These are phyloP conservation scores for Sebastiscus albofasciatus DNA, from an alignment of 2,797 vertebrate species.

Conservation along the genomic window DNA sequence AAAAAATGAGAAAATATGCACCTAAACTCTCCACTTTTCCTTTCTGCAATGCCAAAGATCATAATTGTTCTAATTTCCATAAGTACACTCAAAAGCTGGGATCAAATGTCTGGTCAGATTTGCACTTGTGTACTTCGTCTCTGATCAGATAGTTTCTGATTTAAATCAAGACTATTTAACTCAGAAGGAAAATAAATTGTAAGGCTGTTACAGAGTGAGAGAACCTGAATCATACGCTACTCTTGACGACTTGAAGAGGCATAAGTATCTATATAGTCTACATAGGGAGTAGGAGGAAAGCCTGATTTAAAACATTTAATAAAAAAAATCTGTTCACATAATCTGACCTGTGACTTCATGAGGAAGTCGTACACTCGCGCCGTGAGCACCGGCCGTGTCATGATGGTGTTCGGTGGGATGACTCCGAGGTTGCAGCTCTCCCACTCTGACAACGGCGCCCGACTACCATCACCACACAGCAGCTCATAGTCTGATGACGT, in stretches of 20 bases:
- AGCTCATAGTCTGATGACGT: constrained; percentile 85
- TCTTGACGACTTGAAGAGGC: neutral
- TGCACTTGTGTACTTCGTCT: neutral
- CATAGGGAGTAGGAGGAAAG: neutral
- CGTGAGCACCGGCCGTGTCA: constrained; percentile 89
- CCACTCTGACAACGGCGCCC: constrained; percentile 86
- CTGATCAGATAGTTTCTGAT: neutral
- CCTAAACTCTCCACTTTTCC: no score
- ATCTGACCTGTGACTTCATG: constrained; percentile 88
- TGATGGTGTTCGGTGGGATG: constrained; percentile 87
- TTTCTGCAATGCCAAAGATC: neutral
- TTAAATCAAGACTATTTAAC: neutral
- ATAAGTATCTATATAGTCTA: neutral
- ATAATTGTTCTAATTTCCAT: neutral
- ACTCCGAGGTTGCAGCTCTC: constrained; percentile 87
- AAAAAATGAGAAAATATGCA: neutral
- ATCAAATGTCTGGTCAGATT: neutral
- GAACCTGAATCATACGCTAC: no score
- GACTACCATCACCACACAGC: constrained; percentile 84
- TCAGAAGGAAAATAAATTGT: neutral
- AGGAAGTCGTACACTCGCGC: constrained; percentile 89
- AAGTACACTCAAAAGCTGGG: neutral
- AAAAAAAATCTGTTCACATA: neutral
- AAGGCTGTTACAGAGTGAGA: neutral
- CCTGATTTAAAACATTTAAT: neutral